phyloP scores from a whole-genome alignment of 2,797 vertebrate species.

The Sebastes cheni region DNA sequence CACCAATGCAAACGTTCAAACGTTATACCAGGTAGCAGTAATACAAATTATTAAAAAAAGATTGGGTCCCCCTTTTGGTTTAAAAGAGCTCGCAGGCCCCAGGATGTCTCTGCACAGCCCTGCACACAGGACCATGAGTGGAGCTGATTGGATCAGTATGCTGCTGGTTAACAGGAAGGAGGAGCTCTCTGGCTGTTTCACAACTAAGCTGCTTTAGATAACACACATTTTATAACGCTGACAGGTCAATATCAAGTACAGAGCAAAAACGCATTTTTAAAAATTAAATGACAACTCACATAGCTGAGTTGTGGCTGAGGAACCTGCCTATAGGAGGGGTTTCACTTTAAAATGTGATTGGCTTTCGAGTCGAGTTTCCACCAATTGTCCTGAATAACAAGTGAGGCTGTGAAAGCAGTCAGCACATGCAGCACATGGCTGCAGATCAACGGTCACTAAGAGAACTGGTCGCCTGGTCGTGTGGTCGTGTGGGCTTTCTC shows the following conservation, averaged over 20 bases:
- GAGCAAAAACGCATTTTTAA: background rate
- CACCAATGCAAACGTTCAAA: background rate
- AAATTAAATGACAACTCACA: background rate
- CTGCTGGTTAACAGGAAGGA: slow-evolving; percentile 15
- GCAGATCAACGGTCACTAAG: background rate
- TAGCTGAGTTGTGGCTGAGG: fast-evolving
- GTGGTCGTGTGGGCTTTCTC: background rate
- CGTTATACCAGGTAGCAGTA: background rate
- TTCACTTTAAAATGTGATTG: background rate
- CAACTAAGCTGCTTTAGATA: slow-evolving; percentile 67
- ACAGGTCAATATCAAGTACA: background rate
- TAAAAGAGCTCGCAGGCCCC: background rate
- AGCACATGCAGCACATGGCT: background rate
- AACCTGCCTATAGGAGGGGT: background rate
- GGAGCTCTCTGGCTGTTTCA: slow-evolving; percentile 62
- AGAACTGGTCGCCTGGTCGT: background rate
- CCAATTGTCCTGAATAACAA: background rate
- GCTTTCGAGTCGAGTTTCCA: background rate
- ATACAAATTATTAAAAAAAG: background rate
- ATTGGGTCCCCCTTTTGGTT: background rate
- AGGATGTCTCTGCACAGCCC: background rate
- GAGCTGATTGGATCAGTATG: slow-evolving; percentile 10
- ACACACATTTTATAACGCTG: slow-evolving; percentile 56
- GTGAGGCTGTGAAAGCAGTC: background rate
- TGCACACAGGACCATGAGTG: background rate